phyloP scores from a whole-genome alignment of 2,888 invertebrate genomes.

The Leptopilina myrica region DNA sequence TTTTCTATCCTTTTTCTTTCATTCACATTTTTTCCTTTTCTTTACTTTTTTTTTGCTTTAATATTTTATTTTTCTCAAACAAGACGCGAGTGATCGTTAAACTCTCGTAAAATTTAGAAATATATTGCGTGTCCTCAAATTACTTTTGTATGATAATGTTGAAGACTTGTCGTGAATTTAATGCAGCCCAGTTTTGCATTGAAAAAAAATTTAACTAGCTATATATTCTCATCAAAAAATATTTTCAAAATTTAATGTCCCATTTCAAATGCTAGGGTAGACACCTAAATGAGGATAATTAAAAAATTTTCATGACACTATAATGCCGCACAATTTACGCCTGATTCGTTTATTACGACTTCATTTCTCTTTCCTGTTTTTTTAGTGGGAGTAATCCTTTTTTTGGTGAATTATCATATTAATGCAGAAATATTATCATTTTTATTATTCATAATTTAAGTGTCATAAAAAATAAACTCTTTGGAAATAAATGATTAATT shows the following conservation, averaged over 20 bases:
- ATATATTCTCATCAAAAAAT: not conserved
- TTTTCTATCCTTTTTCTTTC: constrained; percentile 1
- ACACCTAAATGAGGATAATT: constrained; percentile 1
- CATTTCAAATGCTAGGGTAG: not conserved
- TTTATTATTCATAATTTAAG: too few species aligned
- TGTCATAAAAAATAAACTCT: too few species aligned
- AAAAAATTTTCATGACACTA: not conserved
- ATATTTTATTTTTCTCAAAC: not conserved
- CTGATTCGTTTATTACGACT: constrained; percentile 28
- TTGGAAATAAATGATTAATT: too few species aligned
- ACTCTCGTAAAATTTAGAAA: constrained; percentile 44
- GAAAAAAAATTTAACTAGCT: not conserved
- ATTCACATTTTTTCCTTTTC: constrained; percentile 20
- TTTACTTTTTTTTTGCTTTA: not conserved
- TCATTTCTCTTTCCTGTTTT: not conserved
- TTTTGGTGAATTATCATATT: too few species aligned
- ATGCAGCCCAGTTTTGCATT: not conserved
- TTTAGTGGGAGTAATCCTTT: too few species aligned
- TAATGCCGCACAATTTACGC: not conserved
- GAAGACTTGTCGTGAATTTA: not conserved
- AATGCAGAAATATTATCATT: too few species aligned
- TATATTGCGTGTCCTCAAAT: constrained; percentile 21
- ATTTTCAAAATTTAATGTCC: not conserved
- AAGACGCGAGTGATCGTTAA: constrained; percentile 51
- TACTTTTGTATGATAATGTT: constrained; percentile 14